Percentiles rank a stretch among this genome's conserved stretches.
Evolutionary conservation across 2,113 vertebrate species (phyloP).

Genomic region (Otis tarda): DNA sequence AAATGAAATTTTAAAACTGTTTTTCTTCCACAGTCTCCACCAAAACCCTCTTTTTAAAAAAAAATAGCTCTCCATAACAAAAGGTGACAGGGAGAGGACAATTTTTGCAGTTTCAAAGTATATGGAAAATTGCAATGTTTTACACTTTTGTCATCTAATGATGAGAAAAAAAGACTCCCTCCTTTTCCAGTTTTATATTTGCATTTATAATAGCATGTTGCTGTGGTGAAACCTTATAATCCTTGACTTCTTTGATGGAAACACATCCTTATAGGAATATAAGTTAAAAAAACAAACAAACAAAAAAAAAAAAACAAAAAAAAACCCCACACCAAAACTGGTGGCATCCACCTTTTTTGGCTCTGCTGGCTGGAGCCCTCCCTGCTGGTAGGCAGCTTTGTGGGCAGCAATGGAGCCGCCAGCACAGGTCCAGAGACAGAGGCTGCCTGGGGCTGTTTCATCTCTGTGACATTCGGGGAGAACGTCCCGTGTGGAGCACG

Average conservation of each 20-base stretch:
- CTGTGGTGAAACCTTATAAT: constrained; percentile 51
- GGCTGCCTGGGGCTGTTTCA: neutral
- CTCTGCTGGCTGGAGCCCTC: neutral
- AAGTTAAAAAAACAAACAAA: neutral
- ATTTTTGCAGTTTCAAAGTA: neutral
- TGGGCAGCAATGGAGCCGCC: neutral
- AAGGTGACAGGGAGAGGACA: neutral
- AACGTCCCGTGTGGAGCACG: constrained; percentile 1
- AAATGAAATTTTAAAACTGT: neutral
- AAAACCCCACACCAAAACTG: fast-evolving
- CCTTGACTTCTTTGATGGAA: constrained; percentile 25
- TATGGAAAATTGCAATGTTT: neutral
- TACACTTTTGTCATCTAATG: constrained; percentile 21
- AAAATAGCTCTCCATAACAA: neutral
- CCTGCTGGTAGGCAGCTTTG: neutral
- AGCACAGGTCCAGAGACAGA: neutral
- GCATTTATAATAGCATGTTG: constrained; percentile 62
- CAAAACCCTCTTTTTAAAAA: neutral
- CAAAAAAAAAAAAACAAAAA: neutral
- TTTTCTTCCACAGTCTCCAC: neutral
- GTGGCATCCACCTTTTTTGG: fast-evolving
- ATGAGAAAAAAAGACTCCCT: constrained; percentile 23
- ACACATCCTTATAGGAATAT: neutral
- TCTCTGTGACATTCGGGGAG: constrained; percentile 44
- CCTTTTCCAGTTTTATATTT: neutral